These are phyloP conservation scores for Escarpia spicata DNA, from an alignment of 2,888 invertebrate genomes.

Conservation along the genomic window DNA sequence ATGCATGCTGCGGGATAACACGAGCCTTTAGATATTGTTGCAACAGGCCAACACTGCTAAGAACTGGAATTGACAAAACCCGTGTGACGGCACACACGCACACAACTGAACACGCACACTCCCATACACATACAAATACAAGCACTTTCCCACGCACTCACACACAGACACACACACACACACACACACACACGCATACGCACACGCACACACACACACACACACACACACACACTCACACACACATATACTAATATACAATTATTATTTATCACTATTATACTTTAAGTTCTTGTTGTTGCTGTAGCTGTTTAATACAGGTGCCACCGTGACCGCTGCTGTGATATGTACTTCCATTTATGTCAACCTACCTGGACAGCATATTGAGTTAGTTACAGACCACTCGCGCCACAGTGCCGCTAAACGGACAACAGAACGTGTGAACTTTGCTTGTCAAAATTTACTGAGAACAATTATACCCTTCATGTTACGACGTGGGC, in stretches of 20 bases:
- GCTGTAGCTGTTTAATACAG: not conserved
- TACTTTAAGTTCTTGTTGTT: not conserved
- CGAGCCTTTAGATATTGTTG: not conserved
- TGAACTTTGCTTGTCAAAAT: not conserved
- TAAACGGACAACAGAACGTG: not conserved
- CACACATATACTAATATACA: too few relatives aligned
- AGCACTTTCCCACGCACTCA: too few relatives aligned
- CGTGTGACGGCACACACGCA: not conserved
- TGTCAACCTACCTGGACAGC: not conserved
- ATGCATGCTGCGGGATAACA: conserved; percentile 14
- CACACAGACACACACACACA: too few relatives aligned
- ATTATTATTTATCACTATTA: not conserved
- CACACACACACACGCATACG: too few relatives aligned
- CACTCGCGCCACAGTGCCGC: not conserved
- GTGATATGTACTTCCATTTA: not conserved
- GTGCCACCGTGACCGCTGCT: not conserved
- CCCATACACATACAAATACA: too few relatives aligned
- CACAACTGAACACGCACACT: not conserved
- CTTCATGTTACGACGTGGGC: not conserved
- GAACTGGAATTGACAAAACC: not conserved
- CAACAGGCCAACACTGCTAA: not conserved
- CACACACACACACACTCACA: too few relatives aligned
- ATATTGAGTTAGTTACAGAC: not conserved
- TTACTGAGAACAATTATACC: not conserved
- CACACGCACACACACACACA: too few relatives aligned